Conservation (phyloP, 1,140 invertebrate genomes). For the Drosophila pseudoobscura region DNA sequence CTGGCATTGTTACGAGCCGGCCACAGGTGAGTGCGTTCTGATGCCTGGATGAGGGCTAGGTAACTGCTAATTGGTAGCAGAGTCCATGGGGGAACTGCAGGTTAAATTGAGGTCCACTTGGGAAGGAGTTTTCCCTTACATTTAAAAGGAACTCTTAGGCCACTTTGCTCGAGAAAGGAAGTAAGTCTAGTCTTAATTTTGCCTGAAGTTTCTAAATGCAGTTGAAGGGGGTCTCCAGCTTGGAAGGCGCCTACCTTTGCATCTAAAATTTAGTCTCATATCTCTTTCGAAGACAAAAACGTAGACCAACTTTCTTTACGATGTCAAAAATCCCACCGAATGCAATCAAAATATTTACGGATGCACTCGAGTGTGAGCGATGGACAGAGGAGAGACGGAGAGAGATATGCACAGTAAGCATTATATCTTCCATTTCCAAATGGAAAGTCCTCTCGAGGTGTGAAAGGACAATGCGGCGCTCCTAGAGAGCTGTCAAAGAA, state of each 20-base stretch:
- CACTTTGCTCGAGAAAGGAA: too few species aligned
- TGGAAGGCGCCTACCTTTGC: too few species aligned
- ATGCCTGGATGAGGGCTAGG: conserved; percentile 15
- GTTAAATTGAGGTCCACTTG: too few species aligned
- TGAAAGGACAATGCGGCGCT: conserved; percentile 63
- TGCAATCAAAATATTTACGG: conserved; percentile 76
- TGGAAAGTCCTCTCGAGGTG: conserved; percentile 52
- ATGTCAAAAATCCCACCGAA: conserved; percentile 43
- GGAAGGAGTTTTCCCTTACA: conserved; percentile 6
- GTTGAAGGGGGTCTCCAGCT: too few species aligned
- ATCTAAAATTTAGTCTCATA: too few species aligned
- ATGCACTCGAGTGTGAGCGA: conserved; percentile 46
- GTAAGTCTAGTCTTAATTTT: too few species aligned
- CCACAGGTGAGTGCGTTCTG: conserved; percentile 70
- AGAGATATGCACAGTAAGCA: not conserved
- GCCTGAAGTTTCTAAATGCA: too few species aligned
- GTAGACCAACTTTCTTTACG: too few species aligned
- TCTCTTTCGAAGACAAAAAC: too few species aligned
- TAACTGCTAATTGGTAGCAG: conserved; percentile 56
- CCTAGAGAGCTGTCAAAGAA: conserved; percentile 35
- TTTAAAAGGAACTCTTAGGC: not conserved
- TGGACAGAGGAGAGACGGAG: not conserved
- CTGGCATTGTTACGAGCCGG: conserved; percentile 45
- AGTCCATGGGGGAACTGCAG: not conserved
- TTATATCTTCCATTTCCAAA: not conserved